Conservation (phyloP, 2,888 invertebrate species). For the Panopea generosa region DNA sequence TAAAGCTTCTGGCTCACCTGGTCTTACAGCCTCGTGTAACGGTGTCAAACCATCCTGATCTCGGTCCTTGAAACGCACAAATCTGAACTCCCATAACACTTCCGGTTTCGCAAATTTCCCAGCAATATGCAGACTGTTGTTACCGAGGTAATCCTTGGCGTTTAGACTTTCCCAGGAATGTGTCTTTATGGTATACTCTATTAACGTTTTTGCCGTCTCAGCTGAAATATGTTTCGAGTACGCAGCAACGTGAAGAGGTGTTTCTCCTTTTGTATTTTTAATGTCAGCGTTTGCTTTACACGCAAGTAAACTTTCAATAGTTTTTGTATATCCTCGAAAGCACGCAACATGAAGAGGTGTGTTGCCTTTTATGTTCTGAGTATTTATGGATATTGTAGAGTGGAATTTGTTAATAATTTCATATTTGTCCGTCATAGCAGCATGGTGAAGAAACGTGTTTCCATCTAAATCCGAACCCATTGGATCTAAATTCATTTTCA, state of each 20-base stretch:
- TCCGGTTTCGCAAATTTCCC: conserved; percentile 77
- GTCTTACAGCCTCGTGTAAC: conserved; percentile 76
- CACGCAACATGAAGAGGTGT: conserved; percentile 83
- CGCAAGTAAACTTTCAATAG: conserved; percentile 70
- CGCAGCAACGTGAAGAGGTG: conserved; percentile 79
- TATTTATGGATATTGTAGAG: conserved; percentile 66
- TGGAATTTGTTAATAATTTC: conserved; percentile 73
- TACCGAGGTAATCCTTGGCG: conserved; percentile 76
- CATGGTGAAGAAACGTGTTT: conserved; percentile 81
- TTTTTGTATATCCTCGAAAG: conserved; percentile 74
- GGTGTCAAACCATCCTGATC: conserved; percentile 76
- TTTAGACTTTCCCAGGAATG: conserved; percentile 83
- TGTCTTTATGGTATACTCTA: conserved; percentile 81
- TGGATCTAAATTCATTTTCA: conserved; percentile 74
- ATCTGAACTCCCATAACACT: conserved; percentile 78
- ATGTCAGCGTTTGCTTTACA: conserved; percentile 79
- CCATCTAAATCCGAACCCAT: conserved; percentile 72
- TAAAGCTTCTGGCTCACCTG: conserved; percentile 72
- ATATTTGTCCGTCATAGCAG: conserved; percentile 76
- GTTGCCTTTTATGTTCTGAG: conserved; percentile 77
- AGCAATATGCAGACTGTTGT: conserved; percentile 82
- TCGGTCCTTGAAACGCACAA: conserved; percentile 75
- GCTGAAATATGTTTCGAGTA: conserved; percentile 68
- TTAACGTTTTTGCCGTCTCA: conserved; percentile 70
- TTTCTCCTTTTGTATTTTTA: conserved; percentile 77